Conservation (phyloP, 2,888 invertebrate species). For the Yponomeuta malinellus region DNA sequence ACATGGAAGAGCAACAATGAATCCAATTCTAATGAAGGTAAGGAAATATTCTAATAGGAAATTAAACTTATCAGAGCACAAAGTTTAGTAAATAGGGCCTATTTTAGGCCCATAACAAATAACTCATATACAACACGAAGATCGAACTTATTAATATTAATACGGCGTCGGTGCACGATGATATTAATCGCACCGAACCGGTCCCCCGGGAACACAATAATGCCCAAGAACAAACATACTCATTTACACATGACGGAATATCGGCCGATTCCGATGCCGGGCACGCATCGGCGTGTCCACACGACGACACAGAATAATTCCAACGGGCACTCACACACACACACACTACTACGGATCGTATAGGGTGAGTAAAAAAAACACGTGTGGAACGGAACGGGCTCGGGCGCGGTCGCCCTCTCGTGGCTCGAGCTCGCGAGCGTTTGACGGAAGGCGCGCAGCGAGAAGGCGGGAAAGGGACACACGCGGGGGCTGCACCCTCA, state of each 20-base stretch:
- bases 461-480: slow-evolving; percentile 35
- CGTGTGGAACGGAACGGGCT: slow-evolving; percentile 43
- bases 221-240: slow-evolving; percentile 61
- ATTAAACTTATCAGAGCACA: slow-evolving; percentile 11
- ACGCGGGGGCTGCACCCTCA: slow-evolving; percentile 60
- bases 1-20: not conserved
- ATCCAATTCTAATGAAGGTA: slow-evolving; percentile 16
- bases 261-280: slow-evolving; percentile 52
- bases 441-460: slow-evolving; percentile 38
- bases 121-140: slow-evolving; percentile 25
- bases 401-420: slow-evolving; percentile 61
- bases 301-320: slow-evolving; percentile 50
- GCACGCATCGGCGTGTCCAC: slow-evolving; percentile 46
- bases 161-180: slow-evolving; percentile 45
- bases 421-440: slow-evolving; percentile 69
- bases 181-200: slow-evolving; percentile 46
- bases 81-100: not conserved
- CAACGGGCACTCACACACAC: slow-evolving; percentile 63
- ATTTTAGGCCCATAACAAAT: slow-evolving; percentile 5
- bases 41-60: not conserved
- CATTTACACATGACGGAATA: slow-evolving; percentile 53
- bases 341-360: slow-evolving; percentile 28
- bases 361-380: slow-evolving; percentile 40
- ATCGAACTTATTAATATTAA: slow-evolving; percentile 39
- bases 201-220: slow-evolving; percentile 54